Base-by-base conservation (phyloP, 2,113 vertebrate genomes). In the Mastomys coucha region DNA sequence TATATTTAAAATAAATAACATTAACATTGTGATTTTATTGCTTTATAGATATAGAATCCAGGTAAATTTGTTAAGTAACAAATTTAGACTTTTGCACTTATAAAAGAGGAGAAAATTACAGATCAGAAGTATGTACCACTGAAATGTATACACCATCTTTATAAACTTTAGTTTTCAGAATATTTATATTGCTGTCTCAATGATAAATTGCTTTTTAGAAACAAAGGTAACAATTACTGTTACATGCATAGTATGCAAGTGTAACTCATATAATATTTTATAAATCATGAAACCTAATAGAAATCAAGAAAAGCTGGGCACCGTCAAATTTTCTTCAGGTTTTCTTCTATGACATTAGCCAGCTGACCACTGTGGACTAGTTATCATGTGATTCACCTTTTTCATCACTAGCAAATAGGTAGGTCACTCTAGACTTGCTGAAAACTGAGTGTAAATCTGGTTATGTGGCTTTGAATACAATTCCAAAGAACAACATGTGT, bases 1-100 rank as follows among this genome's bases (percentile, higher is more conserved):
- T 85, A 80, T 85, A 92, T 51, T 90, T 92, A 36, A 92, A 86
- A 90, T 73, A 86, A 7, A 92, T 7, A 56, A 36, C 53, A 39
- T 26, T 88, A 88, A 88, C 81, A 65, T 16, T 73, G 7, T 60
- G 11, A 1, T 56, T 63, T 56, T 78, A 11, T 84, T 87, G 31
- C 53, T 58, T 95, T 91, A 53, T 92, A 31, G 16, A 76, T 91
- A 53, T 92, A 31, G 16, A 76, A 88, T 4, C 2, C 63, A 87
- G 39, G 33, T 88, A 88, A 80, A 53, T 51, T 94, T 88, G 78
- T n/a, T 53, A 89, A 87, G 39, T 51, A 77, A 1, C 26, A 36
- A 86, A 31, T 69, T 88, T 87, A n/a, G 13, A 13, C 33, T 89
- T 94, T 31, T 80, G 4, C 1, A 5, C 24, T 91, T 96, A 72